Base-by-base conservation (phyloP, 1,140 invertebrate genomes). In the Bombus cullumanus region DNA sequence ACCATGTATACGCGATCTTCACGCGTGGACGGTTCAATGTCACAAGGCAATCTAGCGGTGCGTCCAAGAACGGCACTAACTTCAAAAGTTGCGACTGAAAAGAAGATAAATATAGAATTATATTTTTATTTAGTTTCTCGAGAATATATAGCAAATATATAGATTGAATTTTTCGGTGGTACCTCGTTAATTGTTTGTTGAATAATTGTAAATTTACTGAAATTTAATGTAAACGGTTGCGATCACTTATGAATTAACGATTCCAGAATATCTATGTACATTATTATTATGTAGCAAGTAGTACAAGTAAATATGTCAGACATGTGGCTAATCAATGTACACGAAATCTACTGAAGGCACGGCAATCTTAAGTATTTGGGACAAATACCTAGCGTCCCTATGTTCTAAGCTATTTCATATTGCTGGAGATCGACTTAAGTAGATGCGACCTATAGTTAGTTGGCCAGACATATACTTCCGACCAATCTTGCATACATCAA, bases 1-100 rank as follows among this genome's bases (percentile, higher is more conserved):
- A 99, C 98, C 97, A 98, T 98, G 94, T 98, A 98, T 86, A 98
- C 97, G 87, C 97, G 96, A 93, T 98, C 98, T 89, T 98, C 97
- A 92, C 96, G 96, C 85, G 97, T 96, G 92, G 95, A 95, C 57
- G 97, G 97, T 93, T 97, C 97, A 92, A 98, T 98, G 95, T 98
- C 97, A 95, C 98, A 98, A 64, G 98, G 98, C 88, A 98, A 95
- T 78, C 96, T 96, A 83, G 97, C 97, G 81, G 96, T 97, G 79
- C 97, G 96, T 69, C 97, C 97, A 85, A 98, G 96, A 59, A 98
- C 98, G 25, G 97, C 97, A 88, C 97, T 97, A 88, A 98, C 97
- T 79, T 97, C 96, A 86, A 96, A 96, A 62, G 96, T 96, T 77
- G 96, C 96, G 87, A 97, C 97, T 97, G 96, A 81, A 96, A 96